A percentile compares a stretch with the other conserved stretches of the same genome.
phyloP scores from a whole-genome alignment of 1,140 invertebrate genomes.

The Achatina immaculata region DNA sequence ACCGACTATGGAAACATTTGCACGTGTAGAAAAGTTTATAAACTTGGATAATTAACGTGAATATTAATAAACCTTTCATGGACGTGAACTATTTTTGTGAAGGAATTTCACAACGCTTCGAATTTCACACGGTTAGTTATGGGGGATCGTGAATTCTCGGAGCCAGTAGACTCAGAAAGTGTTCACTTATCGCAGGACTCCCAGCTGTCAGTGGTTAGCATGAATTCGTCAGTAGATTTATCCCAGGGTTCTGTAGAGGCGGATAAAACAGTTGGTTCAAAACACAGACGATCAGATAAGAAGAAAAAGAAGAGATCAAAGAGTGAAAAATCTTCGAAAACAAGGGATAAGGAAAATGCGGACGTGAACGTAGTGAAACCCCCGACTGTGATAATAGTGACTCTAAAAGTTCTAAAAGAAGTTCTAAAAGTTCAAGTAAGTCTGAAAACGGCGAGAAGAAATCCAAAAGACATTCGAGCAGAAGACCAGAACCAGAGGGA shows the following conservation, averaged over 20 bases:
- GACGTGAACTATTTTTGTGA: no score
- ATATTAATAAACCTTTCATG: no score
- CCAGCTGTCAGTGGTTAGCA: conserved; percentile 42
- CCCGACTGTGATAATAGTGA: conserved; percentile 41
- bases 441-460: conserved; percentile 40
- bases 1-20: conserved; percentile 21
- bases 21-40: conserved; percentile 35
- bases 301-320: conserved; percentile 56
- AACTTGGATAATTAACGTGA: conserved; percentile 1
- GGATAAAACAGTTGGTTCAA: conserved; percentile 42
- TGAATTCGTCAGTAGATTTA: conserved; percentile 31
- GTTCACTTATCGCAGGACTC: conserved; percentile 52
- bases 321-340: conserved; percentile 31
- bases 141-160: conserved; percentile 32
- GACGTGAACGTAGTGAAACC: conserved; percentile 16
- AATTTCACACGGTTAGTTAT: conserved; percentile 17
- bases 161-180: conserved; percentile 29
- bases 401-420: conserved; percentile 36
- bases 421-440: conserved; percentile 4
- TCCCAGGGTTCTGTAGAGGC: conserved; percentile 44
- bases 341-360: conserved; percentile 43
- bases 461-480: conserved; percentile 37
- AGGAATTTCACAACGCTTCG: no score
- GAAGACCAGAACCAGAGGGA: conserved; percentile 67
- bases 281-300: conserved; percentile 47